Evolutionary conservation across 2,797 vertebrate species (phyloP), one percentile per base, ranked within the genome.

Genomic region (Hylomyscus alleni): DNA sequence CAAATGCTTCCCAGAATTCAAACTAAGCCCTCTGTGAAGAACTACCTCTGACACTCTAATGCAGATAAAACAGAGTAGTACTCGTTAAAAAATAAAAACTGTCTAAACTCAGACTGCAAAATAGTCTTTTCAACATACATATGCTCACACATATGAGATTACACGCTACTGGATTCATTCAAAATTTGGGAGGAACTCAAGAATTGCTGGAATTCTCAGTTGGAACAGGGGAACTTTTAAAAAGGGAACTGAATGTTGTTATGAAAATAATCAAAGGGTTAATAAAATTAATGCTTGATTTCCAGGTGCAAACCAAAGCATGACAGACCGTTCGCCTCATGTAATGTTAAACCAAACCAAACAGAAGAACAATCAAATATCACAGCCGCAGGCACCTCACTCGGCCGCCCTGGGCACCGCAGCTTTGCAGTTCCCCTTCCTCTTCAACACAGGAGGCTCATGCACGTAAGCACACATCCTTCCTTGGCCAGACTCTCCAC

Each of bases 401-500:
- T 65, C 96, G 95, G 98, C 12, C 85, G 26, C 94, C 95, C 88
- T 93, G 96, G 97, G 80, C 93, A 97, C 95, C 67, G 93, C 92
- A 88, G 91, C 92, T 89, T 82, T 87, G 97, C 81, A 97, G 62
- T 50, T 94, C 95, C 94, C 94, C 52, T 94, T 65, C 82, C 60
- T 88, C 83, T 67, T 22, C 15, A 96, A 75, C 91, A 82, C 76
- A 94, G 93, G 89, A 78, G 87, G 96, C 67, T 97, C 98, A 98
- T 98, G 98, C 98, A 98, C 97, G 97, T 92, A 96, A 97, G 96
- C 90, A 82, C 96, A 98, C 98, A 98, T 98, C 98, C 98, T 98
- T 98, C 98, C 96, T 94, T 98, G 98, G 98, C 94, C 93, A 98
- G 97, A 97, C 58, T 96, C 40, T 96, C 95, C 96, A 95, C 95